Evolutionary conservation across 2,113 vertebrate species (phyloP).

Genomic region (Chrysemys picta): DNA sequence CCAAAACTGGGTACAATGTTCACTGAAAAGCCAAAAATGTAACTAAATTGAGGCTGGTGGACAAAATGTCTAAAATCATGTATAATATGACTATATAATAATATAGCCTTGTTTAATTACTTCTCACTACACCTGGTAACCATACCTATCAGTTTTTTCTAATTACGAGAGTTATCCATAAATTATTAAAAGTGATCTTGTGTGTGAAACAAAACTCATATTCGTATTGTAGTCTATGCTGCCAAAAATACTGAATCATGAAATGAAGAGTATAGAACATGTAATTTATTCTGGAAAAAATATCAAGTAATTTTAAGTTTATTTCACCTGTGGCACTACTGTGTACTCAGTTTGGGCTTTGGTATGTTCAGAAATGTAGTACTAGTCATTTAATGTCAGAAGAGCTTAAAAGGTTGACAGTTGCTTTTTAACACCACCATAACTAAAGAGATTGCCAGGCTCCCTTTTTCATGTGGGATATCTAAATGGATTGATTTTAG

Average conservation of each 20-base stretch:
- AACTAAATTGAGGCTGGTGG: neutral
- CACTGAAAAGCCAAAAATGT: neutral
- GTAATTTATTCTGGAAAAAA: neutral
- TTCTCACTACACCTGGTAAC: neutral
- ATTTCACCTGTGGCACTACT: neutral
- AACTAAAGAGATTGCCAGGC: constrained; percentile 63
- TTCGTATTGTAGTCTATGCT: neutral
- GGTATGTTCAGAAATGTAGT: neutral
- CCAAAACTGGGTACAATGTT: neutral
- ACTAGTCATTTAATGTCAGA: constrained; percentile 27
- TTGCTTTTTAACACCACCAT: constrained; percentile 53
- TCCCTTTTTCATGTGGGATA: constrained; percentile 36
- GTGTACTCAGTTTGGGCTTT: neutral
- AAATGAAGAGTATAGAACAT: neutral
- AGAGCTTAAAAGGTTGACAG: constrained; percentile 3
- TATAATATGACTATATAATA: neutral
- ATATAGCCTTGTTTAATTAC: neutral
- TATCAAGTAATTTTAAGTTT: neutral
- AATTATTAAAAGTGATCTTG: neutral
- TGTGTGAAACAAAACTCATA: neutral
- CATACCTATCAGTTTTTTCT: neutral
- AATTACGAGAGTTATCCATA: neutral
- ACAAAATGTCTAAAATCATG: neutral
- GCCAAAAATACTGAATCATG: neutral
- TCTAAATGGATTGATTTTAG: constrained; percentile 64